Evolutionary conservation across 2,888 invertebrate species (phyloP), one percentile per base, ranked within the genome.

Genomic region (Gerosis bhagava): DNA sequence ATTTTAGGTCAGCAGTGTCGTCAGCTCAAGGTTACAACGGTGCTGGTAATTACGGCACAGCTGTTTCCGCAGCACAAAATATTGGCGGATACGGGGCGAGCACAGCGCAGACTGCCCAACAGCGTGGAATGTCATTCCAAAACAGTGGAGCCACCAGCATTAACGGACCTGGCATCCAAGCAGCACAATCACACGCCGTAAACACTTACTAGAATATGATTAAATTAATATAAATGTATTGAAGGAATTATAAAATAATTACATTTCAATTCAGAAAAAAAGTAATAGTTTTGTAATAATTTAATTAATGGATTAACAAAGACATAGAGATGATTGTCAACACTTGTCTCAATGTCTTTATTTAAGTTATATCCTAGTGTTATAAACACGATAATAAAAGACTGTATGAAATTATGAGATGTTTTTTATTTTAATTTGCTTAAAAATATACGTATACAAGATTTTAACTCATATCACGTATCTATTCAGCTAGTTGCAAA

Each of bases 321-420:
- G 82, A 75, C 67, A 49, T 63, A 61, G 69, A 72, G 82, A 83
- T 75, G 83, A 83, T 73, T 63, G 68, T 51, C 26, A 24, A 51
- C 63, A 77, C 77, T 83, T 81, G 74, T 83, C 75, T 74, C 72
- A 47, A 54, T 68, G 56, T 69, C 81, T 78, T 77, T 70, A 43
- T 16, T 10, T 17, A 0, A 25, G 16, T 5, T 13, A 15, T n/a
- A n/a, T n/a, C n/a, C n/a, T n/a, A n/a, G n/a, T n/a, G n/a, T n/a
- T n/a, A n/a, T n/a, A n/a, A n/a, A n/a, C n/a, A n/a, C n/a, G 10
- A 7, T 5, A 37, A 37, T 25, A 26, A 37, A 37, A 37, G 37
- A 39, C 54, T 43, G 42, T 34, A 44, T 13, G 42, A 36, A 13
- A 35, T 22, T n/a, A 11, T 5, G 7, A 19, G 1, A 8, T 16